Base-by-base conservation (phyloP, 2,113 vertebrate genomes). In the Dryoscopus gambensis region DNA sequence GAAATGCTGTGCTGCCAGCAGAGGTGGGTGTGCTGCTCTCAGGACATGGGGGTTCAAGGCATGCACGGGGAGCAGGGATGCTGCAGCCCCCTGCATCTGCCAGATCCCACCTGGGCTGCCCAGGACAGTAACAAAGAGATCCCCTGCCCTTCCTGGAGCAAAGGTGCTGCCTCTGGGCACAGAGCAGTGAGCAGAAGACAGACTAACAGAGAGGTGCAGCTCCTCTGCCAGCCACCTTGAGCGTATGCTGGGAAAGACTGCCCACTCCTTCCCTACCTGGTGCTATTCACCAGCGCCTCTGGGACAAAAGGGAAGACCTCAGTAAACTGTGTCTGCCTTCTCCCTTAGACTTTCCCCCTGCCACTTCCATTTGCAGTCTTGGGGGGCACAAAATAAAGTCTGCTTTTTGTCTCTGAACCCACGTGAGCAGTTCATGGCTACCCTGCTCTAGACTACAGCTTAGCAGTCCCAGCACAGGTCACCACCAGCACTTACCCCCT, bases 241-340 rank as follows among this genome's bases (percentile, higher is more conserved):
- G 12, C 39, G 11, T 3, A 21, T 3, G 8, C 28, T n/a, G 5
- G 25, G 23, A 64, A 60, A 73, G 8, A 39, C 28, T 63, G 73
- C 37, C 67, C 25, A 27, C 33, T 64, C 52, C 56, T 42, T 30
- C 42, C 22, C 76, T 67, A 14, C 35, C 56, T 39, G 44, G 8
- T 13, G 74, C 37, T 68, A 19, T 16, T 49, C 37, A 19, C 16
- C 4, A 11, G 0, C 0, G 0, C 9, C 69, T 52, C 24, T 1
- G 9, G 39, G 30, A n/a, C 18, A 44, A 59, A 57, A 64, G 31
- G 22, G 28, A 76, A 65, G 27, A 62, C 3, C 13, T 23, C 52
- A 46, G 39, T 24, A 62, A 91, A 42, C 8, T 62, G 10, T 2
- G 4, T 30, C 83, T 77, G 46, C 46, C 44, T 35, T 10, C 35